Conservation (phyloP, 2,113 vertebrate genomes). For the Sceloporus tristichus region DNA sequence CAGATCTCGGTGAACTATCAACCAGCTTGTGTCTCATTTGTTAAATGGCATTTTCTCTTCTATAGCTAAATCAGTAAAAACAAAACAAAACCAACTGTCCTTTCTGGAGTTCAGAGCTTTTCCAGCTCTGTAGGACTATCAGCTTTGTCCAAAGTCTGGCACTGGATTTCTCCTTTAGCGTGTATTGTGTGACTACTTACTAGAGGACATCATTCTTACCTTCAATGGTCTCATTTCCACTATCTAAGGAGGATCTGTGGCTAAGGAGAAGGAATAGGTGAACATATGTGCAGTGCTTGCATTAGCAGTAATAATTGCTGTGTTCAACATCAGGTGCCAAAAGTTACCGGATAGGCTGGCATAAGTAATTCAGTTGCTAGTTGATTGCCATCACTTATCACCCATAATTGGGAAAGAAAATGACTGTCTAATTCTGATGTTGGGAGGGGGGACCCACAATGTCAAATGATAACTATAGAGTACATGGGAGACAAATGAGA, state of each 20-base stretch:
- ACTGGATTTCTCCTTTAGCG: no score
- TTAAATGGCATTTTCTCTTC: no score
- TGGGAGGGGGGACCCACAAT: not conserved
- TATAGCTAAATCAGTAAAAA: no score
- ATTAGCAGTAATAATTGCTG: not conserved
- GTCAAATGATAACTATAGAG: not conserved
- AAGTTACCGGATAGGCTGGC: not conserved
- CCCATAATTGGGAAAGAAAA: conserved; percentile 10
- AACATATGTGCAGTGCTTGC: not conserved
- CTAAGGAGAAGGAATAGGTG: not conserved
- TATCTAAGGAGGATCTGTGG: no score
- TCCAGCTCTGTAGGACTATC: no score
- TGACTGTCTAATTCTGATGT: not conserved
- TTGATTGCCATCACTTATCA: not conserved
- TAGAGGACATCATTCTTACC: not conserved
- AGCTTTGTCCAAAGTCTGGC: no score
- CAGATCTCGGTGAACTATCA: no score
- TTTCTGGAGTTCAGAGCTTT: no score
- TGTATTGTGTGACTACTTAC: no score
- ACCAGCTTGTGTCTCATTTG: no score
- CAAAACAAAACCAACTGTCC: no score
- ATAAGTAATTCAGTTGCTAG: not conserved
- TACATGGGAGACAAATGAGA: not conserved
- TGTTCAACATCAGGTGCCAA: not conserved
- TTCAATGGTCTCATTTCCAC: not conserved